Percentiles rank a stretch among this genome's conserved stretches.
These are phyloP conservation scores for Leptestheria dahalacensis DNA, from an alignment of 1,140 invertebrate genomes.

Conservation along the genomic window DNA sequence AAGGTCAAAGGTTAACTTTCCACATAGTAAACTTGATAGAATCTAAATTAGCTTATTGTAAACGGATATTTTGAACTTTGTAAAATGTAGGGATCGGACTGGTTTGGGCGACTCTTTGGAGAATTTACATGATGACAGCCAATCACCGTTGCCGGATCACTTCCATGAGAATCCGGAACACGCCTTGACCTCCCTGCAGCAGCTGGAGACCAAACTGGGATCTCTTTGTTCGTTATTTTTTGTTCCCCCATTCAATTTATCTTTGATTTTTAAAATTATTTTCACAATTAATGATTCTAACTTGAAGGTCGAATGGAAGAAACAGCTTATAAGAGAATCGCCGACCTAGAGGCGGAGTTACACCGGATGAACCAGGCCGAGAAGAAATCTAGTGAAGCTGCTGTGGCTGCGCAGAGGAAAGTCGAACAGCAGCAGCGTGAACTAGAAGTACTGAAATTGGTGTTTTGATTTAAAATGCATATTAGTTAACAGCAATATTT, in stretches of 20 bases:
- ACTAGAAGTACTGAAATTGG: background rate
- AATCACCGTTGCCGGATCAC: background rate
- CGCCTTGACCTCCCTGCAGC: background rate
- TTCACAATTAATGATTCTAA: background rate
- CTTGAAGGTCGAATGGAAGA: constrained; percentile 2
- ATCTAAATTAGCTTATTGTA: too few relatives aligned
- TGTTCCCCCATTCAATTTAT: background rate
- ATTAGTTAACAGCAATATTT: too few relatives aligned
- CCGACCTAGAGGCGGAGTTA: constrained; percentile 4
- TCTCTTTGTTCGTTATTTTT: background rate
- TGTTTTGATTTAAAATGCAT: too few relatives aligned
- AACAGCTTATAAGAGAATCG: constrained; percentile 2
- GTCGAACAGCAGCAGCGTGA: background rate
- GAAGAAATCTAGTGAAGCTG: background rate
- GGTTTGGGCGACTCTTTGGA: background rate
- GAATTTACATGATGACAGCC: background rate
- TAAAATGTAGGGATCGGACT: background rate
- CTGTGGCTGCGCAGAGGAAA: background rate
- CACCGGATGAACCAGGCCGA: background rate
- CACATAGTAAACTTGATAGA: too few relatives aligned
- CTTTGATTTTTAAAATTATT: background rate
- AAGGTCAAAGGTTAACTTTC: background rate
- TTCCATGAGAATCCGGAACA: background rate
- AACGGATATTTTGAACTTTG: too few relatives aligned
- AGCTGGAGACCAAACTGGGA: background rate